Evolutionary conservation across 2,113 vertebrate genomes (phyloP).

Genomic region (Xyliphius kryptos): DNA sequence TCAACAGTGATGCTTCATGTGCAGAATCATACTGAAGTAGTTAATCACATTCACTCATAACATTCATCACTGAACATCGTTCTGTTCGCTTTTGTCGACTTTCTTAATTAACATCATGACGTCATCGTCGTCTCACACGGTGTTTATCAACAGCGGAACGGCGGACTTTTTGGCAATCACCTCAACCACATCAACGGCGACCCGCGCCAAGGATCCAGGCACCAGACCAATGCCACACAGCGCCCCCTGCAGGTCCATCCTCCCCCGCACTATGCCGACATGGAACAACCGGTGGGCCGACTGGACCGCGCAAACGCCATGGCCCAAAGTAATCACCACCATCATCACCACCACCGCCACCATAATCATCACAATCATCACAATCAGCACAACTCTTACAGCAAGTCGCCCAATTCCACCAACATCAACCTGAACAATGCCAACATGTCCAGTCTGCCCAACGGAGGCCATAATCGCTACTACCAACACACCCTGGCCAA

Average conservation of each 20-base stretch:
- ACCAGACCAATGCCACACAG: conserved; percentile 93
- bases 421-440: conserved; percentile 99
- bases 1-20: no score
- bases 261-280: conserved; percentile 79
- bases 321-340: conserved; percentile 81
- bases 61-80: no score
- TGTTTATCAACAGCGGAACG: conserved; percentile 83
- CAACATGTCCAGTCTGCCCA: conserved; percentile 85
- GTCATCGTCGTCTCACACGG: conserved; percentile 45
- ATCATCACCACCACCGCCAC: conserved; percentile 75
- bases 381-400: conserved; percentile 79
- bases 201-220: conserved; percentile 79
- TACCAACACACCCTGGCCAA: conserved; percentile 78
- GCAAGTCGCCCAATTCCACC: conserved; percentile 91
- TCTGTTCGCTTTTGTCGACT: no score
- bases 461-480: conserved; percentile 76
- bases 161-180: conserved; percentile 93
- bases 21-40: no score
- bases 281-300: conserved; percentile 78
- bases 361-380: conserved; percentile 82
- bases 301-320: conserved; percentile 82
- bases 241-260: conserved; percentile 94
- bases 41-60: no score
- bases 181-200: conserved; percentile 87
- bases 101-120: neutral